These are phyloP conservation scores for Drosophila pachea DNA, from an alignment of 1,140 invertebrate genomes.

Conservation along the genomic window DNA sequence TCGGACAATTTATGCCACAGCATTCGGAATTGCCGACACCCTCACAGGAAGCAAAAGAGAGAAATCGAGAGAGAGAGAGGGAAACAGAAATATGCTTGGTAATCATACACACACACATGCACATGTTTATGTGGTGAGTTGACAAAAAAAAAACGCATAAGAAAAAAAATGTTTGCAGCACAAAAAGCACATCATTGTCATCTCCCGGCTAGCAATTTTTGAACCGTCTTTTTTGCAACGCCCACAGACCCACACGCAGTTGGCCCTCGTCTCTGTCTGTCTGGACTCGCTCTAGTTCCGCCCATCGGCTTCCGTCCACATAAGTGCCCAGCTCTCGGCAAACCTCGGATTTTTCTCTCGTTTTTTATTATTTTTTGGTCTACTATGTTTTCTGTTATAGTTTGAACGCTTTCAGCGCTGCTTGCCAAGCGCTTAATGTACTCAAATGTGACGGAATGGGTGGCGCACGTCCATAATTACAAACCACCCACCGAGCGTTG, in stretches of 20 bases:
- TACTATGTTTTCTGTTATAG: conserved; percentile 24
- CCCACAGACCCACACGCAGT: conserved; percentile 41
- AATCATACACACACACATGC: conserved; percentile 4
- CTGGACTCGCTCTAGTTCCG: conserved; percentile 75
- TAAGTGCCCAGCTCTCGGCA: conserved; percentile 50
- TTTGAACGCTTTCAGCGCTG: conserved; percentile 26
- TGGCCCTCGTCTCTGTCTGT: conserved; percentile 50
- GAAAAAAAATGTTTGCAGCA: conserved; percentile 59
- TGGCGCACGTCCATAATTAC: conserved; percentile 68
- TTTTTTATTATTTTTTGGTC: conserved; percentile 27
- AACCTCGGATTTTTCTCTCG: conserved; percentile 14
- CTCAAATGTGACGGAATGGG: conserved; percentile 40
- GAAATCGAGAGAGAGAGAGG: too few species aligned
- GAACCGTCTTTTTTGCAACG: conserved; percentile 53
- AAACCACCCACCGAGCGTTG: conserved; percentile 57
- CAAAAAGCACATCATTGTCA: conserved; percentile 65
- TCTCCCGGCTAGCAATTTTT: conserved; percentile 49
- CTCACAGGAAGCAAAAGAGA: conserved; percentile 26
- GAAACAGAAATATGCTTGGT: background rate
- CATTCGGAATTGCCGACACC: conserved; percentile 63
- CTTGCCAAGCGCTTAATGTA: conserved; percentile 34
- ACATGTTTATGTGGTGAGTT: conserved; percentile 58
- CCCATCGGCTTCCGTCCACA: conserved; percentile 70
- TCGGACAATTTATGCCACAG: conserved; percentile 73
- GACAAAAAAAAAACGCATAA: conserved; percentile 63